A percentile compares a stretch with the other conserved stretches of the same genome.
phyloP scores from a whole-genome alignment of 2,797 vertebrate species.

The Kryptopterus vitreolus region DNA sequence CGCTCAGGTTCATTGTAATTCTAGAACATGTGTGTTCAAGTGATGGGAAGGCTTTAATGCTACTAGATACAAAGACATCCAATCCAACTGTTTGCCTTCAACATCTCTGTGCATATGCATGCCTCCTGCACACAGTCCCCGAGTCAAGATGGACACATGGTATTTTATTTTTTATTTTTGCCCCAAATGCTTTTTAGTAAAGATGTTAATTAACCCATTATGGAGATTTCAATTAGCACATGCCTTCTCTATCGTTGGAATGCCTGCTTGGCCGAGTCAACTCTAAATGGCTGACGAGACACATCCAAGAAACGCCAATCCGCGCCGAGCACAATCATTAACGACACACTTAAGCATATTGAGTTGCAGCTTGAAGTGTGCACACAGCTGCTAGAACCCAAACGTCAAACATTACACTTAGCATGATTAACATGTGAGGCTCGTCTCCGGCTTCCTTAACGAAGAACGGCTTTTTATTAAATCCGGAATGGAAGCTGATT shows the following conservation, averaged over 20 bases:
- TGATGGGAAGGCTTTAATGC: no score
- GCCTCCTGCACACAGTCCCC: no score
- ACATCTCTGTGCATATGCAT: no score
- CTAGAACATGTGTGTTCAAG: no score
- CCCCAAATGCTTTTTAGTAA: neutral
- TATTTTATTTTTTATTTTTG: neutral
- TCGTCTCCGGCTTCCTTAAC: constrained; percentile 24
- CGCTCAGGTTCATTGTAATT: no score
- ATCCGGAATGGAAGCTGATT: constrained; percentile 48
- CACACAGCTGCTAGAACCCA: constrained; percentile 19
- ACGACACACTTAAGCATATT: constrained; percentile 51
- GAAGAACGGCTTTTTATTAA: constrained; percentile 24
- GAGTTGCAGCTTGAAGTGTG: constrained; percentile 48
- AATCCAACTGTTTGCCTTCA: no score
- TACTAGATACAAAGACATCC: no score
- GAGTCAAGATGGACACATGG: no score
- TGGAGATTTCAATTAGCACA: neutral
- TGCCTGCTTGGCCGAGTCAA: constrained; percentile 7
- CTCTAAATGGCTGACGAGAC: neutral
- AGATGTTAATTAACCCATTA: neutral
- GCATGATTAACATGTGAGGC: constrained; percentile 53
- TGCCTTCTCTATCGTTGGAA: neutral
- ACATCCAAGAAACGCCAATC: constrained; percentile 4
- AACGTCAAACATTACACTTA: constrained; percentile 44
- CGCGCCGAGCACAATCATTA: constrained; percentile 41